A percentile compares a stretch with the other conserved stretches of the same genome.
These are phyloP conservation scores for Cherax destructor DNA, from an alignment of 1,140 invertebrate genomes.

Conservation along the genomic window DNA sequence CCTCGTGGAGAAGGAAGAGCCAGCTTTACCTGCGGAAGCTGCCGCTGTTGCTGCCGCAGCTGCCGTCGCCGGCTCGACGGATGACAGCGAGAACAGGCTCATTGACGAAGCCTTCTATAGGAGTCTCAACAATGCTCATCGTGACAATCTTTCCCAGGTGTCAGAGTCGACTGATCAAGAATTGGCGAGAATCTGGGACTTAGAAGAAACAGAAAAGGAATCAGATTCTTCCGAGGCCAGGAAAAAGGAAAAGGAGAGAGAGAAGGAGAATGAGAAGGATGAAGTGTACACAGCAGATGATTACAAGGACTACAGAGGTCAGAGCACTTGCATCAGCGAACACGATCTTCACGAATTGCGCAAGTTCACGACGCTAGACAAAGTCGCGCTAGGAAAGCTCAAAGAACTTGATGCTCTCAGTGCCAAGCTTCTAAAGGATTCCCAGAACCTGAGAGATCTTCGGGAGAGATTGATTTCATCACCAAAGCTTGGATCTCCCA, in stretches of 20 bases:
- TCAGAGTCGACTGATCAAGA: constrained; percentile 76
- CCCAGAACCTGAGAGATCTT: constrained; percentile 85
- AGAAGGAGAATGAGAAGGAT: constrained; percentile 76
- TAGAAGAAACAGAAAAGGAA: constrained; percentile 70
- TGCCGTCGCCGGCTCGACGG: constrained; percentile 58
- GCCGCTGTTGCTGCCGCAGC: constrained; percentile 20
- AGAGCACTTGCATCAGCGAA: constrained; percentile 83
- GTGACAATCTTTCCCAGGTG: constrained; percentile 83
- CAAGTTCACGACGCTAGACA: constrained; percentile 84
- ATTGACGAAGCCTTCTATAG: constrained; percentile 92
- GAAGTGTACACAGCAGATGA: constrained; percentile 86
- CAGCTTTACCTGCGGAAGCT: constrained; percentile 61
- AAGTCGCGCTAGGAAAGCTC: constrained; percentile 85
- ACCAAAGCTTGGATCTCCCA: constrained; percentile 63
- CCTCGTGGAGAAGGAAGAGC: constrained; percentile 74
- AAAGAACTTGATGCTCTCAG: constrained; percentile 86
- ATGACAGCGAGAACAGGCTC: constrained; percentile 73
- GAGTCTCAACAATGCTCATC: constrained; percentile 89
- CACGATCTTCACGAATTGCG: constrained; percentile 86
- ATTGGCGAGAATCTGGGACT: constrained; percentile 88
- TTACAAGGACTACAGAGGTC: constrained; percentile 86
- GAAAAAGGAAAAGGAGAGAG: constrained; percentile 70
- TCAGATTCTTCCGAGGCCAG: constrained; percentile 70
- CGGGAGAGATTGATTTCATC: constrained; percentile 81
- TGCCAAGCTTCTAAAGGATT: constrained; percentile 86